A percentile compares a stretch with the other conserved stretches of the same genome.
phyloP scores from a whole-genome alignment of 1,140 invertebrate species.

The Panagrolaimus sp. region DNA sequence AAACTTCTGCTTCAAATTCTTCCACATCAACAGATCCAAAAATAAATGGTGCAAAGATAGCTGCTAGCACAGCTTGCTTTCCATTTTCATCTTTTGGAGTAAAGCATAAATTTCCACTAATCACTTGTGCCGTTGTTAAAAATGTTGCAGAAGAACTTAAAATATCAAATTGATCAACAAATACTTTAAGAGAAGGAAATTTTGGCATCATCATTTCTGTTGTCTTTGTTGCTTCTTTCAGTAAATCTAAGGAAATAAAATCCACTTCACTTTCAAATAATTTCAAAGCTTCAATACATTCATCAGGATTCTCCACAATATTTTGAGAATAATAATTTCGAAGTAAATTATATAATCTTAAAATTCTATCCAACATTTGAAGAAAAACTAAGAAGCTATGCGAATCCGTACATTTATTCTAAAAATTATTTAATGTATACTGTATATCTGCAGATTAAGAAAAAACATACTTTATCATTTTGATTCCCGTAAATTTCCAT shows the following conservation, averaged over 20 bases:
- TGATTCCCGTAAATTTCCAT: too few species aligned
- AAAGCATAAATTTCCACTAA: not conserved
- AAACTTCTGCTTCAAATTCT: conserved; percentile 25
- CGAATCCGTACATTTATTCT: not conserved
- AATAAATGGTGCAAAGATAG: conserved; percentile 20
- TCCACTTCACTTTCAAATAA: not conserved
- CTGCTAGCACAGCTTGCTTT: not conserved
- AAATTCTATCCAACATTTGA: not conserved
- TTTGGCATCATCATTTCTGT: not conserved
- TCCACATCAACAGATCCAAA: conserved; percentile 18
- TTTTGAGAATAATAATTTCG: not conserved
- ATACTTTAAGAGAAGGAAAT: not conserved
- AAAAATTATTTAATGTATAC: not conserved
- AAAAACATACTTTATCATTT: too few species aligned
- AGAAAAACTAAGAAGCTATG: not conserved
- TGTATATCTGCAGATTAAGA: too few species aligned
- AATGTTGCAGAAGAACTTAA: not conserved
- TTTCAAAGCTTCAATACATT: conserved; percentile 3
- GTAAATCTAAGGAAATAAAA: not conserved
- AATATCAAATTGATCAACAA: conserved; percentile 7
- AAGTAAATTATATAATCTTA: not conserved
- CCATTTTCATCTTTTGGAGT: not conserved
- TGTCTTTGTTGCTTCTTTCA: not conserved
- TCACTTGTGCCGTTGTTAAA: not conserved
- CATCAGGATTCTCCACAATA: not conserved